These are phyloP conservation scores for Ifrita kowaldi DNA, from an alignment of 2,113 vertebrate species.

Conservation along the genomic window DNA sequence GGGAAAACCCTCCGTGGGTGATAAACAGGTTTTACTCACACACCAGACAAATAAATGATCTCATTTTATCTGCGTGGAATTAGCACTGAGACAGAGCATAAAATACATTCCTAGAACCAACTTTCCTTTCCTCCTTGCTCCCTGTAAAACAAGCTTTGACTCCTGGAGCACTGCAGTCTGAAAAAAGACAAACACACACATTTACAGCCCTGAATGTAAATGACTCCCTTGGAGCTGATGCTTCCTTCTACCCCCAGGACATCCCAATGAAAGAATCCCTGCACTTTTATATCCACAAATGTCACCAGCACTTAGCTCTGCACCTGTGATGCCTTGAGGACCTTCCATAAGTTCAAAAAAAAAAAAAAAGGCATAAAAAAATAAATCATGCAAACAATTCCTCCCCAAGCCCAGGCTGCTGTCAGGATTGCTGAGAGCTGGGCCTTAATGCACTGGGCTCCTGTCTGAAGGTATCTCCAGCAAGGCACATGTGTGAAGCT, in stretches of 20 bases:
- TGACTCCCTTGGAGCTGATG: background rate
- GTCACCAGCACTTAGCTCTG: slow-evolving; percentile 43
- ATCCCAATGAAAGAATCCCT: background rate
- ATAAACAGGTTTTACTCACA: background rate
- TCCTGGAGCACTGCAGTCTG: background rate
- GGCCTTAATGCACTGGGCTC: background rate
- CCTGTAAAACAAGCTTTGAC: background rate
- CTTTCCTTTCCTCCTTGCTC: background rate
- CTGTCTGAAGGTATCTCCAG: slow-evolving; percentile 33
- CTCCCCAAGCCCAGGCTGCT: slow-evolving; percentile 26
- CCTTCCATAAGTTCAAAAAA: background rate
- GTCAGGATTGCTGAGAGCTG: slow-evolving; percentile 18
- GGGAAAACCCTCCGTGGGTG: background rate
- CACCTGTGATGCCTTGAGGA: slow-evolving; percentile 58
- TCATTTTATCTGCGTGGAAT: background rate
- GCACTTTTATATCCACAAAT: slow-evolving; percentile 52
- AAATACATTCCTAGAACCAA: background rate
- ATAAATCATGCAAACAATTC: background rate
- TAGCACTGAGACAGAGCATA: background rate
- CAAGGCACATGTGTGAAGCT: slow-evolving; percentile 13
- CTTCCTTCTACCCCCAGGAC: slow-evolving; percentile 33
- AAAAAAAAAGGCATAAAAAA: background rate
- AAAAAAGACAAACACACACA: background rate
- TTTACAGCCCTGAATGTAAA: slow-evolving; percentile 30
- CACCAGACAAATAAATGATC: background rate